Evolutionary conservation across 2,113 vertebrate species (phyloP).

Genomic region (Casuarius casuarius): DNA sequence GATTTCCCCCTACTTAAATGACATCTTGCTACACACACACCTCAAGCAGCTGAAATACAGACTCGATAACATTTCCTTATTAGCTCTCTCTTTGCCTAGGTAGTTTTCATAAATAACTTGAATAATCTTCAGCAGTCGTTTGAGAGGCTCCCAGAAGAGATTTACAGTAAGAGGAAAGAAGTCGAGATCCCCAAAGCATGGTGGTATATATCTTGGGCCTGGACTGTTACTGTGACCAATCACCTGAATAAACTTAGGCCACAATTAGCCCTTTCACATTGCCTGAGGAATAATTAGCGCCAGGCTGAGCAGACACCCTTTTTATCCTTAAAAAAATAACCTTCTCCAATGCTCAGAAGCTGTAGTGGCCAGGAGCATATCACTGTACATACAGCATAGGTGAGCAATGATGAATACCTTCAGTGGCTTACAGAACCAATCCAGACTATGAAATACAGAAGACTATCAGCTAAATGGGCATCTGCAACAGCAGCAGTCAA

Average conservation of each 20-base stretch:
- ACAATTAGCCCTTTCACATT: too few relatives aligned
- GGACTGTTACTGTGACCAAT: background rate
- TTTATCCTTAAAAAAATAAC: background rate
- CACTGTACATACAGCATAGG: background rate
- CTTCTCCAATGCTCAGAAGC: background rate
- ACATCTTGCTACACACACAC: background rate
- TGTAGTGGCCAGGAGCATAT: background rate
- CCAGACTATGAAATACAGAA: background rate
- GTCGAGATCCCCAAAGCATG: background rate
- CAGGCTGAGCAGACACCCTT: background rate
- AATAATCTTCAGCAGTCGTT: background rate
- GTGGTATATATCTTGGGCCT: background rate
- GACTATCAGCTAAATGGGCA: background rate
- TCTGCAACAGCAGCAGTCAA: background rate
- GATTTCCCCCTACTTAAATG: background rate
- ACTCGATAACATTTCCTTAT: background rate
- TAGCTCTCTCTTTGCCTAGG: background rate
- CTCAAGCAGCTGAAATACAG: background rate
- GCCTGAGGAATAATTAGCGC: background rate
- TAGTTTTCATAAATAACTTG: background rate
- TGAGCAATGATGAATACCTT: background rate
- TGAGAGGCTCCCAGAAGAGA: background rate
- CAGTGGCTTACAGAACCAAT: background rate
- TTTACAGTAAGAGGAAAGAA: background rate
- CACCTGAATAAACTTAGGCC: background rate